A percentile compares a stretch with the other conserved stretches of the same genome.
Evolutionary conservation across 2,888 invertebrate species (phyloP).

Genomic region (Hydrotaea diabolus): DNA sequence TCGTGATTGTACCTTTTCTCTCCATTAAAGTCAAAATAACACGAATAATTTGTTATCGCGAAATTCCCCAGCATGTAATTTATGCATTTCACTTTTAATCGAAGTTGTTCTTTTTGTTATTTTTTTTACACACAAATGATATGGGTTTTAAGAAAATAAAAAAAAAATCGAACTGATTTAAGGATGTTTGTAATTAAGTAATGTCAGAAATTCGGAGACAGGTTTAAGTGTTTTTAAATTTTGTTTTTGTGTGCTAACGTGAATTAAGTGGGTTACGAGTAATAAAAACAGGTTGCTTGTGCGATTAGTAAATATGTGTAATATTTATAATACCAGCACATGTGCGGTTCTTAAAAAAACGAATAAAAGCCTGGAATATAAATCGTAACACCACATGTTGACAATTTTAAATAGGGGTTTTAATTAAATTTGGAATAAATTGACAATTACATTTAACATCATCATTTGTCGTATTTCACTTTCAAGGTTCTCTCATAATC

Average conservation of each 20-base stretch:
- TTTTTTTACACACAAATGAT: too few relatives aligned
- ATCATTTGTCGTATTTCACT: background rate
- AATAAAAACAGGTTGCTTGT: background rate
- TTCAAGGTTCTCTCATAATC: too few relatives aligned
- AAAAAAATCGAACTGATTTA: background rate
- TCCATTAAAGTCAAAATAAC: background rate
- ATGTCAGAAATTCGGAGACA: background rate
- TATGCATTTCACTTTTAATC: background rate
- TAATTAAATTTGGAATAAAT: background rate
- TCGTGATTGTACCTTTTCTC: too few relatives aligned
- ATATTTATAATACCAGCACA: too few relatives aligned
- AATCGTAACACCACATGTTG: too few relatives aligned
- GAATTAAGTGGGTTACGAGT: background rate
- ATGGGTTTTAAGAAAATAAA: background rate
- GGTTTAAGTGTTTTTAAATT: background rate
- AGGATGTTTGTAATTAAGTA: background rate
- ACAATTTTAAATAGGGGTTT: too few relatives aligned
- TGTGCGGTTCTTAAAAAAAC: too few relatives aligned
- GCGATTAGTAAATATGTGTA: too few relatives aligned
- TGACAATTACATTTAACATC: background rate
- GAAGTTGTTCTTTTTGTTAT: background rate
- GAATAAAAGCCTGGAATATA: too few relatives aligned
- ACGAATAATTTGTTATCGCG: background rate
- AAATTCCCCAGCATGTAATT: background rate
- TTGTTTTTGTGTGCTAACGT: background rate